A percentile compares a stretch with the other conserved stretches of the same genome.
Conservation (phyloP, 2,113 vertebrate genomes). For the Pomatostomus ruficeps region DNA sequence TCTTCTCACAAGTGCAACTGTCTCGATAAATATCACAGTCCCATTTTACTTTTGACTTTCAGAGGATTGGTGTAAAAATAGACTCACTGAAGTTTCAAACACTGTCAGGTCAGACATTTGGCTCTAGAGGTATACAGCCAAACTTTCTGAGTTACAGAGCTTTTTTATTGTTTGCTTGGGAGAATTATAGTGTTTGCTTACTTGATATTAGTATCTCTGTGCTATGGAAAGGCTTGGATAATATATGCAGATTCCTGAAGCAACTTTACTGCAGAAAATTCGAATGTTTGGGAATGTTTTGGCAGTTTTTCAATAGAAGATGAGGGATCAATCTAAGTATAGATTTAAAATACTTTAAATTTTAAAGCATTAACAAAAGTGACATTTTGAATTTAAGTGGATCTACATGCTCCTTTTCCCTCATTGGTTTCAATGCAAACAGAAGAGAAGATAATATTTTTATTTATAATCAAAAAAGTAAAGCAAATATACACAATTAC, state of each 20-base stretch:
- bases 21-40: not conserved
- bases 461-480: not conserved
- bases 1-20: not conserved
- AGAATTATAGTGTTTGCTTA: not conserved
- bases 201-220: not conserved
- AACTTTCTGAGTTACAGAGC: not conserved
- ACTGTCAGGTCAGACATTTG: not conserved
- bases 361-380: not conserved
- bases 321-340: not conserved
- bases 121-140: not conserved
- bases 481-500: not conserved
- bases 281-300: not conserved
- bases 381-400: not conserved
- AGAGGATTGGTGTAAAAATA: not conserved
- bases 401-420: not conserved
- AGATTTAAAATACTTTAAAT: not conserved
- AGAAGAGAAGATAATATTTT: not conserved
- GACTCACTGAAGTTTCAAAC: not conserved
- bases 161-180: not conserved
- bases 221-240: not conserved
- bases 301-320: not conserved
- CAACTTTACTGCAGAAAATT: not conserved
- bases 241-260: not conserved
- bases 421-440: not conserved
- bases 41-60: not conserved